Evolutionary conservation across 2,888 invertebrate genomes (phyloP), one percentile per base, ranked within the genome.

Genomic region (Azorinus chamasolen): DNA sequence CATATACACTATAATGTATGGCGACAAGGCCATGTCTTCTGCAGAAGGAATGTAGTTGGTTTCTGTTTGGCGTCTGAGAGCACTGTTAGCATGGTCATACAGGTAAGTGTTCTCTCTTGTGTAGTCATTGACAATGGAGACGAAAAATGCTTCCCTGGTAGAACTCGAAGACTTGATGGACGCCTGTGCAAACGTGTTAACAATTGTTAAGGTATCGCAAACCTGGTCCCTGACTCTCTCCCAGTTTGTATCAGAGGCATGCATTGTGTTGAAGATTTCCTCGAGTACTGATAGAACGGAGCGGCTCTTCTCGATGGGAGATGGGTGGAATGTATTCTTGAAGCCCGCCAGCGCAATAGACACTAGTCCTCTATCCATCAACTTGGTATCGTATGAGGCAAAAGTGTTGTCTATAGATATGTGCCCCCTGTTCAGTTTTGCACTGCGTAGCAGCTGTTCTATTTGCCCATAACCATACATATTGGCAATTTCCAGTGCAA

Each of bases 1-100:
- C 22, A 80, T 78, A 43, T 76, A 84, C 61, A 80, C 65, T 12
- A 83, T 57, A 10, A 78, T 66, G 51, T 83, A 84, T 32, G 84
- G 84, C 0, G 82, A 82, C 32, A 84, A 43, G 0, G 84, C 79
- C 18, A 84, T 53, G 37, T 84, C 84, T 2, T 76, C 53, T 12
- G 62, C 79, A 18, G 80, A 79, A 1, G 84, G 82, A 46, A 50
- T 65, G 61, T 80, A 84, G 12, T 65, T 59, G 1, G 41, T 18
- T 18, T 51, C 58, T 22, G 62, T 66, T 24, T 84, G 82, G 25
- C 78, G 61, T 2, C 82, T 61, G 20, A 84, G 57, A 2, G 82
- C 82, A 2, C 77, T 80, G 37, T 84, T 84, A 16, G 80, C 48
- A 16, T 59, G 57, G 0, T 75, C 73, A 48, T 84, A 84, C 45